These are phyloP conservation scores for Harpalus rufipes DNA, from an alignment of 2,888 invertebrate genomes.

Conservation along the genomic window DNA sequence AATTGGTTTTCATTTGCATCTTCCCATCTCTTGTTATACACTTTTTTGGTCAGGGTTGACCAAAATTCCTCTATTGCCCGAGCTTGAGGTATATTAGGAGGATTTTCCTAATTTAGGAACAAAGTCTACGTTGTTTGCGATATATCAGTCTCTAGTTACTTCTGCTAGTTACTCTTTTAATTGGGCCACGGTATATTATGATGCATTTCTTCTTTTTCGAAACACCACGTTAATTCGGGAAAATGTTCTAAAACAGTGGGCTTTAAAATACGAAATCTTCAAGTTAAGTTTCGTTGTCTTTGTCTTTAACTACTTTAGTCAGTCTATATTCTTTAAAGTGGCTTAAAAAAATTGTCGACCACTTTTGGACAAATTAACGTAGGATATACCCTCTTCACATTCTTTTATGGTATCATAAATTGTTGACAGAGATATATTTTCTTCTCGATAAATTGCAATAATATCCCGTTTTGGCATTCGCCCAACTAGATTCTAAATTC, in stretches of 20 bases:
- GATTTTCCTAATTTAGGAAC: slow-evolving; percentile 60
- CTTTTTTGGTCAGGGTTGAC: slow-evolving; percentile 48
- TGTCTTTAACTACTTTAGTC: neutral
- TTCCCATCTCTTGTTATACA: too few species aligned
- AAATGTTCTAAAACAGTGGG: neutral
- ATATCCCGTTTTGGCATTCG: neutral
- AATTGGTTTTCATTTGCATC: slow-evolving; percentile 29
- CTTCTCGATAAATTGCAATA: neutral
- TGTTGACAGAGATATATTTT: neutral
- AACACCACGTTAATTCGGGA: neutral
- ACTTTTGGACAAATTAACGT: neutral
- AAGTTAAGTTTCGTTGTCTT: neutral
- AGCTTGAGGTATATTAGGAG: slow-evolving; percentile 61
- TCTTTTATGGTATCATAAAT: neutral
- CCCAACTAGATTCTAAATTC: neutral
- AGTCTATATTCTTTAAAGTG: neutral
- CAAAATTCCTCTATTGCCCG: slow-evolving; percentile 63
- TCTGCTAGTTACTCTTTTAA: neutral
- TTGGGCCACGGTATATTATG: neutral
- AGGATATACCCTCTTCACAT: neutral
- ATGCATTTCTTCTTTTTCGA: neutral
- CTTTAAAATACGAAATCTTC: neutral
- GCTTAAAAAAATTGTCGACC: neutral
- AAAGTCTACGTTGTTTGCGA: too few species aligned
- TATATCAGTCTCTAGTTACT: neutral